phyloP scores from a whole-genome alignment of 2,797 vertebrate species.

The Eospalax fontanierii region DNA sequence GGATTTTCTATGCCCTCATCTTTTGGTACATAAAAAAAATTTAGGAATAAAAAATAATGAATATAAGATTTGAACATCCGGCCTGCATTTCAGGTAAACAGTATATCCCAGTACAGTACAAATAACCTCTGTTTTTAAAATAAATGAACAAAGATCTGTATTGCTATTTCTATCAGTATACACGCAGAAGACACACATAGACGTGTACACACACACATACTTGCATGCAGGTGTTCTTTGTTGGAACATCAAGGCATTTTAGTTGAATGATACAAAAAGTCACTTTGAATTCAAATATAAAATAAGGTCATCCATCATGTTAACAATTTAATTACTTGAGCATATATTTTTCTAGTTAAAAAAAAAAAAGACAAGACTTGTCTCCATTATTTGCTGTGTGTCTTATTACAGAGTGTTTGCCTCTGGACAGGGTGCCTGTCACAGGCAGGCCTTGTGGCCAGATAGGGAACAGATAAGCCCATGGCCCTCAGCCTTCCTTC shows the following conservation, averaged over 20 bases:
- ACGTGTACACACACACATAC: background rate
- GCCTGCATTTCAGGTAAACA: conserved; percentile 58
- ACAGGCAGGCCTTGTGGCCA: conserved; percentile 88
- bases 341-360: conserved; percentile 95
- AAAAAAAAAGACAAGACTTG: background rate
- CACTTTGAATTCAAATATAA: conserved; percentile 93
- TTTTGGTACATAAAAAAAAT: conserved; percentile 48
- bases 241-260: conserved; percentile 81
- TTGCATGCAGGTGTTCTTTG: background rate
- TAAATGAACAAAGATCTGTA: conserved; percentile 78
- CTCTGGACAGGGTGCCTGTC: conserved; percentile 90
- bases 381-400: conserved; percentile 93
- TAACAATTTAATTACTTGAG: conserved; percentile 98
- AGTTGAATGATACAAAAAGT: conserved; percentile 88
- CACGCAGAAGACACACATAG: background rate
- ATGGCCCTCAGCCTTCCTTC: conserved; percentile 86
- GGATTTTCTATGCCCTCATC: conserved; percentile 57
- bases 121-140: conserved; percentile 59
- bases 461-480: conserved; percentile 90
- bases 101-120: background rate
- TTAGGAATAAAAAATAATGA: conserved; percentile 67
- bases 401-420: conserved; percentile 95
- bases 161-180: conserved; percentile 75
- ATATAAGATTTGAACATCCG: conserved; percentile 70
- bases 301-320: conserved; percentile 97